phyloP scores from a whole-genome alignment of 2,888 invertebrate genomes.

The Coremacera marginata region DNA sequence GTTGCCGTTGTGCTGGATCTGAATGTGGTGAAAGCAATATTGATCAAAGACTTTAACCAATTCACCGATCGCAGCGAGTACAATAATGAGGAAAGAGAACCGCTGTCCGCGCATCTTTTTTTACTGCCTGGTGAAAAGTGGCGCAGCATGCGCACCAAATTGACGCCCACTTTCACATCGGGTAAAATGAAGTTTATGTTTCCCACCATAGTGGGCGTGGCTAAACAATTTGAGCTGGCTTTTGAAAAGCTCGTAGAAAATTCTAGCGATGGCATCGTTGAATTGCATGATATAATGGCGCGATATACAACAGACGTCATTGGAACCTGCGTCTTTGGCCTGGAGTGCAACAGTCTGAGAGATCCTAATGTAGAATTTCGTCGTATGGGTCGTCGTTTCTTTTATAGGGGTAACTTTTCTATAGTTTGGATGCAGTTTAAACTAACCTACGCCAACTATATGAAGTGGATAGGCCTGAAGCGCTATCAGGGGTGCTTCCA shows the following conservation, averaged over 20 bases:
- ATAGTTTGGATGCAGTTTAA: slow-evolving; percentile 51
- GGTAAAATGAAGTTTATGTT: slow-evolving; percentile 71
- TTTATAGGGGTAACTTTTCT: slow-evolving; percentile 47
- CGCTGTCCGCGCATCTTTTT: slow-evolving; percentile 63
- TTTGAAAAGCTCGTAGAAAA: slow-evolving; percentile 41
- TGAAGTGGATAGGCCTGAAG: slow-evolving; percentile 39
- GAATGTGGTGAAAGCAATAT: slow-evolving; percentile 61
- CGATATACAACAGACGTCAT: slow-evolving; percentile 71
- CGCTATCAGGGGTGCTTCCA: background rate
- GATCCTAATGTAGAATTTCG: slow-evolving; percentile 66
- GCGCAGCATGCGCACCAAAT: slow-evolving; percentile 68
- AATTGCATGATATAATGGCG: slow-evolving; percentile 68
- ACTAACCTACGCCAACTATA: slow-evolving; percentile 40
- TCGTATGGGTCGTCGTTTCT: slow-evolving; percentile 49
- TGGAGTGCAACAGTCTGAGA: slow-evolving; percentile 68
- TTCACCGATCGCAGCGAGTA: slow-evolving; percentile 63
- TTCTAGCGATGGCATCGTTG: slow-evolving; percentile 50
- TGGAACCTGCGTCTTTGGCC: slow-evolving; percentile 69
- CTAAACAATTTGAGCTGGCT: slow-evolving; percentile 49
- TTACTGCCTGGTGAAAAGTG: slow-evolving; percentile 66
- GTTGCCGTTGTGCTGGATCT: slow-evolving; percentile 56
- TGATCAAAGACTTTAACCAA: slow-evolving; percentile 66
- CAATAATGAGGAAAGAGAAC: slow-evolving; percentile 57
- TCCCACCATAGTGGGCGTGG: slow-evolving; percentile 60
- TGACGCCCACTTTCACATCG: slow-evolving; percentile 71